These are phyloP conservation scores for Ictalurus furcatus DNA, from an alignment of 2,113 vertebrate species.

Conservation along the genomic window DNA sequence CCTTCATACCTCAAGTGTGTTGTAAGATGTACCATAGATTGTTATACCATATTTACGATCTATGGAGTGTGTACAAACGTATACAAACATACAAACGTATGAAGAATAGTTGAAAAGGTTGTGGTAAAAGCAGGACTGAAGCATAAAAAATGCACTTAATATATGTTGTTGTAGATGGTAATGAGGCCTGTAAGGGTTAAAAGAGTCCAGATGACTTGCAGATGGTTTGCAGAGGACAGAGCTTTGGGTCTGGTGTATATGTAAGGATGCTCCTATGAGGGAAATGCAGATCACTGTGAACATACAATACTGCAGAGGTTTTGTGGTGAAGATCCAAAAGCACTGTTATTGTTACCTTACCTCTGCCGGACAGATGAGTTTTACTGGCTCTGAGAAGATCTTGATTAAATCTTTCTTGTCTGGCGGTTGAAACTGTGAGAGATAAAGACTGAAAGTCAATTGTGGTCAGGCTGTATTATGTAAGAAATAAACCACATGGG, in stretches of 20 bases:
- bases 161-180: neutral
- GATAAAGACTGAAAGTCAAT: neutral
- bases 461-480: neutral
- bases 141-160: neutral
- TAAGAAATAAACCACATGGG: neutral
- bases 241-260: constrained; percentile 54
- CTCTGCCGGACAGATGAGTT: constrained; percentile 64
- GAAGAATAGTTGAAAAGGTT: neutral
- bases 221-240: neutral
- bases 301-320: neutral
- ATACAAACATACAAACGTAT: neutral
- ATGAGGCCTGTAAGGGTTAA: neutral
- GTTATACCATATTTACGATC: neutral
- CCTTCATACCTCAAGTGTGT: neutral
- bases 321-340: neutral
- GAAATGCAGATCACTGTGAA: neutral
- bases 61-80: too few relatives aligned
- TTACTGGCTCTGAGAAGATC: constrained; percentile 56
- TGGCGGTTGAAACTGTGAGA: constrained; percentile 63
- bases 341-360: constrained; percentile 40
- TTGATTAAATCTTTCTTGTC: constrained; percentile 56
- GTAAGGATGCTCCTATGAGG: constrained; percentile 57
- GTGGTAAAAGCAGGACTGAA: neutral
- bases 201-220: constrained; percentile 21
- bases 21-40: neutral